Conservation (phyloP, 1,140 invertebrate genomes). For the Ceratina japonica region DNA sequence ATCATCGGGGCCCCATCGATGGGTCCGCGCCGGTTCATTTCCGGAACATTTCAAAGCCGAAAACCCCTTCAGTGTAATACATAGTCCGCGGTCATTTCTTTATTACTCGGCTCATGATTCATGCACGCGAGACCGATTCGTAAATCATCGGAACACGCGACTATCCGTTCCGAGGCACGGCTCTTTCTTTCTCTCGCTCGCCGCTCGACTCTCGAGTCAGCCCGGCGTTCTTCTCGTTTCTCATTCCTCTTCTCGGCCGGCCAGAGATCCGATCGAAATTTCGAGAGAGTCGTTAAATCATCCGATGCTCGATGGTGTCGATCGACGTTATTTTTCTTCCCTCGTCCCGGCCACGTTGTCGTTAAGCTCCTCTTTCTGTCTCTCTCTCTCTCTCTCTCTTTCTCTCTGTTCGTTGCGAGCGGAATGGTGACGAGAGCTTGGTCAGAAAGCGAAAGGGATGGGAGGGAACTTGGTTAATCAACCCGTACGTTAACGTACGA, state of each 20-base stretch:
- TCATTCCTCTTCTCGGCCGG: not conserved
- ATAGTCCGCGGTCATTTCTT: slow-evolving; percentile 53
- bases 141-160: slow-evolving; percentile 61
- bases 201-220: not conserved
- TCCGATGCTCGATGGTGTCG: slow-evolving; percentile 51
- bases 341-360: not conserved
- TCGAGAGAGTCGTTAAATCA: slow-evolving; percentile 63
- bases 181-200: slow-evolving; percentile 16
- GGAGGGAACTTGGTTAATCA: slow-evolving; percentile 36
- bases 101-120: slow-evolving; percentile 58
- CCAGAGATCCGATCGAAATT: slow-evolving; percentile 61
- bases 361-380: slow-evolving; percentile 3
- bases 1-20: not conserved
- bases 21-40: slow-evolving; percentile 4
- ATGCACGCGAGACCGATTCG: slow-evolving; percentile 53
- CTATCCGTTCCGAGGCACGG: slow-evolving; percentile 43
- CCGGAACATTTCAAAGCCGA: slow-evolving; percentile 38
- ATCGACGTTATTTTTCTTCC: slow-evolving; percentile 56
- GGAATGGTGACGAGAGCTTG: slow-evolving; percentile 3
- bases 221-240: slow-evolving; percentile 2
- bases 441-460: slow-evolving; percentile 14
- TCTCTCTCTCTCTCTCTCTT: too few relatives aligned
- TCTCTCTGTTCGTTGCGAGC: too few relatives aligned
- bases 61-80: slow-evolving; percentile 41
- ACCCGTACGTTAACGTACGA: slow-evolving; percentile 5